Evolutionary conservation across 2,888 invertebrate species (phyloP), one percentile per base, ranked within the genome.

Genomic region (Eledone cirrhosa): DNA sequence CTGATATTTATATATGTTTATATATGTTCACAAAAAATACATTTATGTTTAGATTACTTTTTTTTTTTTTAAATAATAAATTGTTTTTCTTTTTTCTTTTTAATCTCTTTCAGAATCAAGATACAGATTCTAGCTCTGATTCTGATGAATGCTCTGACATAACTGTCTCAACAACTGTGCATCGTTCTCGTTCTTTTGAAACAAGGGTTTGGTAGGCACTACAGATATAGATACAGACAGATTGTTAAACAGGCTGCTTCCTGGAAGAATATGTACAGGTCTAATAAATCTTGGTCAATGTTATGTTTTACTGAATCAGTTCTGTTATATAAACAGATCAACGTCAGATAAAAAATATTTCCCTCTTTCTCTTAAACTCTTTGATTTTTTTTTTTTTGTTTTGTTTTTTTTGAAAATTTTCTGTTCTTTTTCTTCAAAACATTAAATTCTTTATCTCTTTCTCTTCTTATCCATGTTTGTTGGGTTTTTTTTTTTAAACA

Each of bases 71-170:
- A 65, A 14, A 65, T 13, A 65, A n/a, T n/a, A 27, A 65, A 1
- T 59, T 41, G 22, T 77, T 33, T 77, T 22, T 27, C 63, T 80
- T 72, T 53, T 79, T 67, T 33, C 67, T 67, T 77, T 84, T 78
- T 81, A 22, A 41, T 8, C 41, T 80, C 79, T 82, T 83, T 16
- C 85, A 88, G 88, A 83, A 84, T 47, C 84, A 83, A 47, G 84
- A 85, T 29, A 81, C 84, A n/a, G 86, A 84, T 59, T 83, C 84
- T n/a, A 88, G 87, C 80, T 86, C 88, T 0, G 89, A 89, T 76
- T 88, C 88, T 1, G 89, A 89, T 74, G 86, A 85, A 41, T 86
- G 87, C 79, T 87, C 88, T 11, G 86, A 88, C 80, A 84, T 86
- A 31, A 88, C 87, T 13, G 87, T 88, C 11, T 82, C 86, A 11